Base-by-base conservation (phyloP, 1,140 invertebrate species). In the Gryon sp. region DNA sequence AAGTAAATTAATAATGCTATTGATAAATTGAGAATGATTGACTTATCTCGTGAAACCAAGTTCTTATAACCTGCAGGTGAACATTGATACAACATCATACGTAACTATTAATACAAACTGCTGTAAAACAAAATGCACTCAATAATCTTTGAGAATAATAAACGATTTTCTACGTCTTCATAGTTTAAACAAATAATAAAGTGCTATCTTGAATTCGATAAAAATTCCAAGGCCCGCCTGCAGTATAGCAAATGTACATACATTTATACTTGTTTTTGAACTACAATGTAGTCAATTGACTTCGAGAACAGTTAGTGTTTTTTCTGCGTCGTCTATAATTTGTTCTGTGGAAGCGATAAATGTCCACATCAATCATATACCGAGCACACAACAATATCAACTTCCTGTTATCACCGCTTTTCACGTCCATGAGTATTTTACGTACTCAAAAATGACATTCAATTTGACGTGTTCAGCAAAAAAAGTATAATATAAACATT, bases 261-360 rank as follows among this genome's bases (percentile, higher is more conserved):
- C 53, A 50, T 4, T 59, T 41, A 52, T 59, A 22, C 52, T 20
- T 28, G 28, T 52, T 69, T 53, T 16, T 32, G 0, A 46, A 26
- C 30, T 19, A 46, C 57, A 72, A 63, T 63, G 57, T 46, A 46
- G 40, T 41, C 57, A 72, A 72, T 72, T 63, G 68, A 48, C 57
- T 63, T 55, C 32, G 41, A 22, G 26, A 53, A 8, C 26, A 55
- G 55, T 52, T 38, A 45, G 38, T 46, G 68, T n/a, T 50, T 55
- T 60, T 62, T 57, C 41, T 52, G 15, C 55, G 36, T 48, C 57
- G 45, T 63, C 32, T 28, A 57, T 63, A 57, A 72, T 57, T 63
- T 46, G 34, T 72, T 72, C 57, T 18, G 68, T 48, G 30, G 57
- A 72, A 62, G 30, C 48, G 50, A 72, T 72, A 72, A 72, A 72